Evolutionary conservation across 2,113 vertebrate genomes (phyloP), one percentile per base, ranked within the genome.

Genomic region (Potamarius usumacintae): DNA sequence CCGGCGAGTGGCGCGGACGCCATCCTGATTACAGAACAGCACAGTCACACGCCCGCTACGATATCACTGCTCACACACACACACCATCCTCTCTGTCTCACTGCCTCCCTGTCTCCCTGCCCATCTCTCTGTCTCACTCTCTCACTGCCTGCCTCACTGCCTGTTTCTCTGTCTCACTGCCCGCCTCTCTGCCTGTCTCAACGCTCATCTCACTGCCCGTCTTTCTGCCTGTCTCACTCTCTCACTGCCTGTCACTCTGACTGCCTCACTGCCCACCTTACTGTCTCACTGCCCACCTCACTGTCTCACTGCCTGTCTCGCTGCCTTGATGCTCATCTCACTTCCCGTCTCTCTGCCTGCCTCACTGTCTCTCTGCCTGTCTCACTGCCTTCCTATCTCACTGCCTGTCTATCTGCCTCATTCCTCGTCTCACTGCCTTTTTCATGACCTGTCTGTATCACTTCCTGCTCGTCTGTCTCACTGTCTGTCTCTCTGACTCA

Each of bases 1-100:
- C 84, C 72, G 50, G 78, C 53, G 53, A 58, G 80, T 63, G 80
- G 12, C 5, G 34, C 17, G 20, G 17, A 52, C 60, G 48, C 20
- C 58, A 7, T 67, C 58, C 81, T 83, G 81, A 83, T 83, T 67
- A 65, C 81, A 17, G 82, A 65, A 12, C 62, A 52, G 42, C 82
- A 60, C 58, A 10, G 57, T 42, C 57, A 30, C 58, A 20, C 1
- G 17, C 10, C 50, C 20, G 14, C 82, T 42, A 42, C 34, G 34
- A 42, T 42, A 42, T 42, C 42, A 42, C 3, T 4, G 27, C 14
- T 6, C 52, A 22, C 17, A 65, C 81, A 83, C 57, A 63, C 80
- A 60, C 69, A 42, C 34, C 9, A 2, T 34, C 27, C 57, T 62
- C 57, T 12, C 58, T 48, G 53, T 80, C 78, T 58, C 53, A 58